Evolutionary conservation across 2,888 invertebrate species (phyloP).

Genomic region (Entomobrya proxima): DNA sequence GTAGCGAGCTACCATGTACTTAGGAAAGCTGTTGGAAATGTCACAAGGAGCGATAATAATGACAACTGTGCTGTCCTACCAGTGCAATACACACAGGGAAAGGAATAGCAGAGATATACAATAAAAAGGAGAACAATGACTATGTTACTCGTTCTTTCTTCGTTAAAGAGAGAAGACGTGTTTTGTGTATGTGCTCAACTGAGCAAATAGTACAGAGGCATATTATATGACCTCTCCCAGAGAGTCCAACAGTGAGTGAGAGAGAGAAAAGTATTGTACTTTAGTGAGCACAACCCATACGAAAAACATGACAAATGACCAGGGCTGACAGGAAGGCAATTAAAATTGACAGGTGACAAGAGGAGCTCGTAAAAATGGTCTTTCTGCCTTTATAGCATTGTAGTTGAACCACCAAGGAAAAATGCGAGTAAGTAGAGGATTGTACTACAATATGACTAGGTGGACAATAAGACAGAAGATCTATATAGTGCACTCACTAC

Average conservation of each 20-base stretch:
- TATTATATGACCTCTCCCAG: neutral
- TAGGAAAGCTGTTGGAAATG: conserved; percentile 32
- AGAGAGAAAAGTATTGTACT: conserved; percentile 17
- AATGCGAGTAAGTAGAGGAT: conserved; percentile 1
- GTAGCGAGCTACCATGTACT: conserved; percentile 22
- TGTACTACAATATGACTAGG: neutral
- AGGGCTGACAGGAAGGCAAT: conserved; percentile 59
- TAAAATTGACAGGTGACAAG: conserved; percentile 63
- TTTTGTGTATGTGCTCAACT: conserved; percentile 5
- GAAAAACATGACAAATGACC: conserved; percentile 57
- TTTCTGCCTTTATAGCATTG: conserved; percentile 9
- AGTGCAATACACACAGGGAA: neutral
- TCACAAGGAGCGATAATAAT: conserved; percentile 41
- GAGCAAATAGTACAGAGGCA: neutral
- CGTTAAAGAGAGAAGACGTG: neutral
- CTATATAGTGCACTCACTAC: neutral
- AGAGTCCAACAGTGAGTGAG: conserved; percentile 11
- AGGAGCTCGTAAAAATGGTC: conserved; percentile 47
- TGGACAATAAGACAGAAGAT: neutral
- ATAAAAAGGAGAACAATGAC: conserved; percentile 24
- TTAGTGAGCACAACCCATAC: conserved; percentile 1
- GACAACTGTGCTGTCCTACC: conserved; percentile 28
- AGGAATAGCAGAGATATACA: neutral
- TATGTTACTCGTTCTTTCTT: neutral
- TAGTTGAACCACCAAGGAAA: neutral